Evolutionary conservation across 2,888 invertebrate genomes (phyloP), one percentile per base, ranked within the genome.

Genomic region (Apantesis nais): DNA sequence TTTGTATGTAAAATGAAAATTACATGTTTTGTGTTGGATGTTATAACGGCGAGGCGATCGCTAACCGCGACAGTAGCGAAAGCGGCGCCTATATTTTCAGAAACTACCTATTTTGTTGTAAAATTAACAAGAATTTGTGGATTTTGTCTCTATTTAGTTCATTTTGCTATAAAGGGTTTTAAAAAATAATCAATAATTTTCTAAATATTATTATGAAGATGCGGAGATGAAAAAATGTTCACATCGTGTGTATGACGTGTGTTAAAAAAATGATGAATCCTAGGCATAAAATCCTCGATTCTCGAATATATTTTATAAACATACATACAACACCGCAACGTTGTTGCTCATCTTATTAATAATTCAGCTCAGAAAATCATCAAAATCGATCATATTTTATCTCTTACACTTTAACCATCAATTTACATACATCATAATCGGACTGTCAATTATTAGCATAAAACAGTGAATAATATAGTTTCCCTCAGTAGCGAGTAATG

Each of bases 41-140:
- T 85, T 87, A 85, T 80, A 78, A 82, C 79, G 87, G 89, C 86
- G 68, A 68, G 31, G 74, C 76, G 74, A 78, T 78, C 29, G 39
- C 66, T 62, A 39, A 29, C 66, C 39, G 60, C 65, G 34, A 73
- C 79, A 83, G 89, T 88, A 88, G 88, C 88, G 67, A 62, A 62
- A 70, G 63, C 48, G 8, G 55, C 67, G 66, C 67, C 62, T 68
- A 68, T 63, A 41, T 41, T 62, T 60, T 19, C 58, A 14, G 16
- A 31, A 29, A 39, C 67, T 63, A 69, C 48, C 29, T 68, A 72
- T 68, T 68, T 67, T 67, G 61, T 44, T 61, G 14, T 29, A 58
- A 66, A 58, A 66, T 66, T 39, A 58, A 58, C 22, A 29, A 58
- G 4, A 11, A 25, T 66, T 52, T 29, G 14, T 58, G 7, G 14